Evolutionary conservation across 2,797 vertebrate species (phyloP).

Genomic region (Siniperca obscura): DNA sequence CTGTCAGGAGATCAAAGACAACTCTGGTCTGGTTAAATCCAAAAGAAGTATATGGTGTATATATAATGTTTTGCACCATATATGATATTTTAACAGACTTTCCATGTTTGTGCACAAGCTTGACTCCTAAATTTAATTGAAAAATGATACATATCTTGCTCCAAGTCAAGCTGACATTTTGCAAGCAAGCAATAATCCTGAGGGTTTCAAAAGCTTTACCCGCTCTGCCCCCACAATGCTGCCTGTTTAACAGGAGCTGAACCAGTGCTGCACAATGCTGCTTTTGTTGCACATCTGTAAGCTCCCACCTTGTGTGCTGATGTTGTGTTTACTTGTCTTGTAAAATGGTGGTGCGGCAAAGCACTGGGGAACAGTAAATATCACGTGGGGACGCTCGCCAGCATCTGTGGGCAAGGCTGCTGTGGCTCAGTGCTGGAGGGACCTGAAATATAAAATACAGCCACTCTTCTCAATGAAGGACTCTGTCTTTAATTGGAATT

Average conservation of each 20-base stretch:
- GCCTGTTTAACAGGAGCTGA: slow-evolving; percentile 18
- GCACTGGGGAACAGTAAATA: slow-evolving; percentile 59
- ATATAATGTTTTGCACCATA: neutral
- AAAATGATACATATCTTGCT: neutral
- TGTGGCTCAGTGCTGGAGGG: slow-evolving; percentile 13
- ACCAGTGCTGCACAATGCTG: slow-evolving; percentile 48
- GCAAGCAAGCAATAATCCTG: slow-evolving; percentile 3
- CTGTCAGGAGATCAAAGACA: slow-evolving; percentile 1
- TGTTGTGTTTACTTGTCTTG: slow-evolving; percentile 70
- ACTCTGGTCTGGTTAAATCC: neutral
- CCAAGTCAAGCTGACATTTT: neutral
- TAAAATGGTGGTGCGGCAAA: slow-evolving; percentile 45
- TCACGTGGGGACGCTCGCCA: slow-evolving; percentile 41
- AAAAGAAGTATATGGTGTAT: neutral
- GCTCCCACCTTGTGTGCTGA: slow-evolving; percentile 52
- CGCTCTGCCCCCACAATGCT: slow-evolving; percentile 18
- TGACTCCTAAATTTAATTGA: neutral
- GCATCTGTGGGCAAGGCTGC: slow-evolving; percentile 43
- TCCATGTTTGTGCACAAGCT: neutral
- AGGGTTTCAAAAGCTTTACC: slow-evolving; percentile 16
- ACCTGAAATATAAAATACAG: neutral
- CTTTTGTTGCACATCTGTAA: slow-evolving; percentile 69
- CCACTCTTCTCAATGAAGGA: neutral
- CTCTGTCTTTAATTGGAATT: neutral
- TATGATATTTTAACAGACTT: neutral